Conservation (phyloP, 2,113 vertebrate genomes). For the Hemibates koningsi region DNA sequence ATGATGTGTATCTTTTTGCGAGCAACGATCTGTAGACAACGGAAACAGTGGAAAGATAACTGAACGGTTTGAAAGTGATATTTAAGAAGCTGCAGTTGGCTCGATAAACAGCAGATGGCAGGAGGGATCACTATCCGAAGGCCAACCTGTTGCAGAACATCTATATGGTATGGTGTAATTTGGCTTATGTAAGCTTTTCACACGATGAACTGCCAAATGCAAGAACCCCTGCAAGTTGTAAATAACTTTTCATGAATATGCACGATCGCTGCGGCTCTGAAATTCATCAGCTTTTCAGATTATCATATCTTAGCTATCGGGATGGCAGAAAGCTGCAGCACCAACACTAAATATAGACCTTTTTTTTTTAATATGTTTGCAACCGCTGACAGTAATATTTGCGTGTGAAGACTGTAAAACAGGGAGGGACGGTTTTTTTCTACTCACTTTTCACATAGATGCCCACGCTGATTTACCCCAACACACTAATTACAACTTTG, state of each 20-base stretch:
- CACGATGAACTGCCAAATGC: slow-evolving; percentile 6
- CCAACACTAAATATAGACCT: background rate
- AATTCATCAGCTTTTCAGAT: background rate
- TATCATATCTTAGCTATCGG: background rate
- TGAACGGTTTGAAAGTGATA: background rate
- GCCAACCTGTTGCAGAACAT: slow-evolving; percentile 32
- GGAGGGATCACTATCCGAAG: background rate
- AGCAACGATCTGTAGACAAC: background rate
- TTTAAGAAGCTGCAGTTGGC: background rate
- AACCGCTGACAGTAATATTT: background rate
- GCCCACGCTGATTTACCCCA: background rate
- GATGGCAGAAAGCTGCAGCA: background rate
- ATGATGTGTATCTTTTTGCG: background rate
- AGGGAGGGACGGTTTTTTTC: background rate
- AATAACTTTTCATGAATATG: slow-evolving; percentile 14
- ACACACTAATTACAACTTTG: background rate
- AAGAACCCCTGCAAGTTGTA: background rate
- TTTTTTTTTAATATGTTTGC: background rate
- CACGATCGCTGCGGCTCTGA: background rate
- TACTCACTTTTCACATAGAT: background rate
- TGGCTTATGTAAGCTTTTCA: slow-evolving; percentile 5
- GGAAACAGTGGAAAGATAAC: background rate
- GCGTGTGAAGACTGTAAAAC: background rate
- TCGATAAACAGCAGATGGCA: slow-evolving; percentile 45
- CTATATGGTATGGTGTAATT: background rate